Conservation (phyloP, 2,888 invertebrate genomes). For the Chrysodeixis includens region DNA sequence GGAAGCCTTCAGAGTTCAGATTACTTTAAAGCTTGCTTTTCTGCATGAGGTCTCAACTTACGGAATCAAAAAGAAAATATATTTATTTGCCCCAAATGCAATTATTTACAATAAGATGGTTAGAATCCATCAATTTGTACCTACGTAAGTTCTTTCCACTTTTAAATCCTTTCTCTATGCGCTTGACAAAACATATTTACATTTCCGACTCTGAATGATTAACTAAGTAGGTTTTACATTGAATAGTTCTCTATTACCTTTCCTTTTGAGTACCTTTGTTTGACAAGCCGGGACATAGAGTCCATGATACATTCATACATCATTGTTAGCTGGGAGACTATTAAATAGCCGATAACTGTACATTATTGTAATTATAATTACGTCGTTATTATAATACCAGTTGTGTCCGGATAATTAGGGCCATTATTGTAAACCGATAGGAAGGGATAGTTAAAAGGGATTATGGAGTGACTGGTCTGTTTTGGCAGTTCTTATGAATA, state of each 20-base stretch:
- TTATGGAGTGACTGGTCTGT: too few relatives aligned
- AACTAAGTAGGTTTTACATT: constrained; percentile 11
- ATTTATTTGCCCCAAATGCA: too few relatives aligned
- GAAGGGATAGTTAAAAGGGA: not conserved
- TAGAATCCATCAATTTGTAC: too few relatives aligned
- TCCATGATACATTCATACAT: constrained; percentile 27
- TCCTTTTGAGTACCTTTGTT: constrained; percentile 23
- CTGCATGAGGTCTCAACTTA: too few relatives aligned
- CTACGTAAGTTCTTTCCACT: too few relatives aligned
- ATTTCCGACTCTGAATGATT: constrained; percentile 30
- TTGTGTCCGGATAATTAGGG: constrained; percentile 23
- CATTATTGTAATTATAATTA: constrained; percentile 20
- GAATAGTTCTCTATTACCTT: too few relatives aligned
- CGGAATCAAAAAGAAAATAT: too few relatives aligned
- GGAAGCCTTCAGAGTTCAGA: too few relatives aligned
- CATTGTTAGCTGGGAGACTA: constrained; percentile 15
- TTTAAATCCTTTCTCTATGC: too few relatives aligned
- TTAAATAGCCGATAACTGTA: constrained; percentile 18
- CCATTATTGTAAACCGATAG: constrained; percentile 19
- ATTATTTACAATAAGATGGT: too few relatives aligned
- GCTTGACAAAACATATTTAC: constrained; percentile 21
- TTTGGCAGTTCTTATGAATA: too few relatives aligned
- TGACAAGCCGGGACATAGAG: not conserved
- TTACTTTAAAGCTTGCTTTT: too few relatives aligned
- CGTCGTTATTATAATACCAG: constrained; percentile 16